Percentiles rank a stretch among this genome's conserved stretches.
phyloP scores from a whole-genome alignment of 2,888 invertebrate species.

The Therioaphis trifolii region DNA sequence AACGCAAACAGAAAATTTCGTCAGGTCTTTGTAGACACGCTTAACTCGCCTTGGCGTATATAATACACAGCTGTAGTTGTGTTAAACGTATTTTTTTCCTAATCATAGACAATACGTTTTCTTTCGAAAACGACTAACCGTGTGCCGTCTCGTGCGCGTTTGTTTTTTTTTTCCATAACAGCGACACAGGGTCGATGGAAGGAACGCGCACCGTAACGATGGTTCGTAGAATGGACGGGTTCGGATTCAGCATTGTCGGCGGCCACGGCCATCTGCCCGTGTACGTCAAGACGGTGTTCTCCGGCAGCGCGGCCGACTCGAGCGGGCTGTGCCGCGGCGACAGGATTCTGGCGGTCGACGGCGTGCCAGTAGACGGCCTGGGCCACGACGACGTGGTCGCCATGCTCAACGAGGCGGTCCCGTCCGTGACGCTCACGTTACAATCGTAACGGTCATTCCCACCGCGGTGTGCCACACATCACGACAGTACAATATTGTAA shows the following conservation, averaged over 20 bases:
- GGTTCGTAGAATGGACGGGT: slow-evolving; percentile 71
- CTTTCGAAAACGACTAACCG: too few relatives aligned
- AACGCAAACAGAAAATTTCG: too few relatives aligned
- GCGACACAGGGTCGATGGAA: slow-evolving; percentile 41
- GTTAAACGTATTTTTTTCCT: too few relatives aligned
- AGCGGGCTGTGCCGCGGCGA: slow-evolving; percentile 69
- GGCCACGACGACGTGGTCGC: slow-evolving; percentile 70
- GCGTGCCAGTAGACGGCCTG: slow-evolving; percentile 69
- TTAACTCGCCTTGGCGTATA: too few relatives aligned
- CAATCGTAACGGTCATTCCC: slow-evolving; percentile 16
- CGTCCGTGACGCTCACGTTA: slow-evolving; percentile 42
- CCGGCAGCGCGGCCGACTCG: slow-evolving; percentile 68
- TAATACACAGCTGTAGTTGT: too few relatives aligned
- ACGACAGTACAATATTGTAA: too few relatives aligned
- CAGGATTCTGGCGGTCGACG: slow-evolving; percentile 70
- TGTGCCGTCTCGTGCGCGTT: too few relatives aligned
- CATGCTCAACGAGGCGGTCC: slow-evolving; percentile 69
- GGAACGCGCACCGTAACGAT: slow-evolving; percentile 68
- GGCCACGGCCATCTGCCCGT: slow-evolving; percentile 73
- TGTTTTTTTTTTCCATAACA: background rate
- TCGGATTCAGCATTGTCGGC: slow-evolving; percentile 73
- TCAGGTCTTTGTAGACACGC: too few relatives aligned
- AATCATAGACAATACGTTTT: too few relatives aligned
- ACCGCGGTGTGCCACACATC: background rate
- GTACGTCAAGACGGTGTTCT: slow-evolving; percentile 71